Conservation (phyloP, 2,113 vertebrate genomes). For the Pelobates fuscus region DNA sequence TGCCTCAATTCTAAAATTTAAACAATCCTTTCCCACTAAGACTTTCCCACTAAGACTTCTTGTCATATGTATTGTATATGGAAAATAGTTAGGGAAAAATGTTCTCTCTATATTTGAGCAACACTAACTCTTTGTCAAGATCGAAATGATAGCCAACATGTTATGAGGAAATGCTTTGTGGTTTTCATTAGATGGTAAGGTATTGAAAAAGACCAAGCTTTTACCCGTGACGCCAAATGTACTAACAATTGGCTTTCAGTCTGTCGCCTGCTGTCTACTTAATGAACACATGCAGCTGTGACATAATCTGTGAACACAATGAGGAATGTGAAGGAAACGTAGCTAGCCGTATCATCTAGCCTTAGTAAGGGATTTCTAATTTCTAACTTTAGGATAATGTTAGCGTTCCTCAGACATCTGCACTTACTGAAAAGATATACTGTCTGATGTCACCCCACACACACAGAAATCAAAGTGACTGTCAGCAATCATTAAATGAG, state of each 20-base stretch:
- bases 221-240: constrained; percentile 19
- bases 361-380: neutral
- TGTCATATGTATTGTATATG: too few species aligned
- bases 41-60: too few species aligned
- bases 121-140: too few species aligned
- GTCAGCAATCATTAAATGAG: constrained; percentile 25
- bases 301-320: constrained; percentile 1
- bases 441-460: neutral
- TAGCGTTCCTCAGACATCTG: constrained; percentile 10
- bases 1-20: too few species aligned
- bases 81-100: too few species aligned
- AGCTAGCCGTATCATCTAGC: neutral
- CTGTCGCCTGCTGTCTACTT: constrained; percentile 5
- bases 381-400: neutral
- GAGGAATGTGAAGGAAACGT: constrained; percentile 1
- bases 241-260: constrained; percentile 19
- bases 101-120: too few species aligned
- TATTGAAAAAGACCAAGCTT: neutral
- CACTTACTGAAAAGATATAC: neutral
- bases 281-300: constrained; percentile 18
- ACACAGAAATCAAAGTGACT: constrained; percentile 11
- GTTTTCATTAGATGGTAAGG: too few species aligned
- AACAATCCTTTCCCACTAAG: too few species aligned
- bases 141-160: too few species aligned
- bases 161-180: too few species aligned